Conservation (phyloP, 2,113 vertebrate genomes). For the Epinephelus cyanopodus region DNA sequence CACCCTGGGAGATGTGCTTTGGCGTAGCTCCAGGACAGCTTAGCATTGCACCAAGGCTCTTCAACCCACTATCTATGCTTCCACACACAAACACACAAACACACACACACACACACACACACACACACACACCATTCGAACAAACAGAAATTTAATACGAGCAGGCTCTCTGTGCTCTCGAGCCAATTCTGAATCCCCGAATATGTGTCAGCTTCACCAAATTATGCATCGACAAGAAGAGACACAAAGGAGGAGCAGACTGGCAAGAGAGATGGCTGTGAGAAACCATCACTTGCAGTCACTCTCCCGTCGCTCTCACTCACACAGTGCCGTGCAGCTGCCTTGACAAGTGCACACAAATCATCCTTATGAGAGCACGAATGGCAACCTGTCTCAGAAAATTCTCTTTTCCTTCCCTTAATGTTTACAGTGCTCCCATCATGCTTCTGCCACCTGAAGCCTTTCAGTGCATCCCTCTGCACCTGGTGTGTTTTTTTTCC, state of each 20-base stretch:
- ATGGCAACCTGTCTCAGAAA: constrained; percentile 52
- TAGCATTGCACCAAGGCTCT: constrained; percentile 66
- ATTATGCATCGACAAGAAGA: constrained; percentile 65
- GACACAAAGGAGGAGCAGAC: constrained; percentile 67
- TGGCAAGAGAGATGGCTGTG: constrained; percentile 56
- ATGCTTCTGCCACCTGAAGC: constrained; percentile 15
- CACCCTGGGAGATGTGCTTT: constrained; percentile 79
- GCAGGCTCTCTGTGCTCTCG: constrained; percentile 39
- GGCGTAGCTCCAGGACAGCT: constrained; percentile 79
- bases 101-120: constrained; percentile 38
- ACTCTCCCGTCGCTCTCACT: constrained; percentile 25
- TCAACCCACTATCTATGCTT: constrained; percentile 56
- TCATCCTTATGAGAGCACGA: constrained; percentile 39
- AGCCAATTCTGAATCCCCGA: constrained; percentile 59
- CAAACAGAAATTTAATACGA: constrained; percentile 64
- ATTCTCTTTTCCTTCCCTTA: constrained; percentile 26
- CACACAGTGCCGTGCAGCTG: constrained; percentile 46
- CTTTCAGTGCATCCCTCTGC: background rate
- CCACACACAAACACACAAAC: background rate
- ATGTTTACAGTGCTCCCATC: constrained; percentile 36
- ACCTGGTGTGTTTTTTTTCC: background rate
- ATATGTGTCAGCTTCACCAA: constrained; percentile 68
- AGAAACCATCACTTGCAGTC: constrained; percentile 61
- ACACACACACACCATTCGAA: constrained; percentile 45
- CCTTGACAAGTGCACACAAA: constrained; percentile 61